phyloP scores from a whole-genome alignment of 2,113 vertebrate genomes.

The Rhodinocichla rosea region DNA sequence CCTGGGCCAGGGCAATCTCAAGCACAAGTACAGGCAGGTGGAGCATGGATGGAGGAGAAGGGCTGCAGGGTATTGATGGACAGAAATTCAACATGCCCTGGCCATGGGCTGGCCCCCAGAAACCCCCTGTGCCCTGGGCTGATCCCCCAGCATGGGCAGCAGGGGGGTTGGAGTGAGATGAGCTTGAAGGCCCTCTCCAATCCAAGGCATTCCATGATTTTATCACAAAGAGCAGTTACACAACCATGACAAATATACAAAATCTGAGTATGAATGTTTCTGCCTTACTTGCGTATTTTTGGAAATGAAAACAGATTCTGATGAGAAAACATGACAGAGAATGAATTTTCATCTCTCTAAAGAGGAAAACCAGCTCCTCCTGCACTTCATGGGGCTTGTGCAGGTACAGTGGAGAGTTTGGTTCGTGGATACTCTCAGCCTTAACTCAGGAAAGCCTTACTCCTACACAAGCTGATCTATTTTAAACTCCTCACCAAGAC shows the following conservation, averaged over 20 bases:
- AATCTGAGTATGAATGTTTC: neutral
- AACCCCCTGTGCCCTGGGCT: neutral
- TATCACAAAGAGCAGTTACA: neutral
- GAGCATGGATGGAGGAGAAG: neutral
- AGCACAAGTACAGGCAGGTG: neutral
- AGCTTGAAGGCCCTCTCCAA: neutral
- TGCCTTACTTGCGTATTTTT: neutral
- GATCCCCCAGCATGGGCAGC: neutral
- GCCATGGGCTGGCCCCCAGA: neutral
- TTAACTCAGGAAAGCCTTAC: neutral
- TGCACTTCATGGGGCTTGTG: neutral
- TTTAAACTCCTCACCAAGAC: neutral
- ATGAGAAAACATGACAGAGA: neutral
- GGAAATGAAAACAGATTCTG: neutral
- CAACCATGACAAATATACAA: neutral
- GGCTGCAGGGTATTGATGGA: neutral
- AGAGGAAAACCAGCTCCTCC: neutral
- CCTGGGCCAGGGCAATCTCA: neutral
- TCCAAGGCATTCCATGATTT: neutral
- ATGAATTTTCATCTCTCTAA: neutral
- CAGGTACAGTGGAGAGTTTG: neutral
- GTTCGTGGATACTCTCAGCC: neutral
- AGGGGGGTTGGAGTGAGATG: neutral
- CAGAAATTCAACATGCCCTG: neutral
- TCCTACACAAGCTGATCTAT: neutral